A percentile compares a stretch with the other conserved stretches of the same genome.
Evolutionary conservation across 2,888 invertebrate genomes (phyloP).

Genomic region (Chymomyza amoena): DNA sequence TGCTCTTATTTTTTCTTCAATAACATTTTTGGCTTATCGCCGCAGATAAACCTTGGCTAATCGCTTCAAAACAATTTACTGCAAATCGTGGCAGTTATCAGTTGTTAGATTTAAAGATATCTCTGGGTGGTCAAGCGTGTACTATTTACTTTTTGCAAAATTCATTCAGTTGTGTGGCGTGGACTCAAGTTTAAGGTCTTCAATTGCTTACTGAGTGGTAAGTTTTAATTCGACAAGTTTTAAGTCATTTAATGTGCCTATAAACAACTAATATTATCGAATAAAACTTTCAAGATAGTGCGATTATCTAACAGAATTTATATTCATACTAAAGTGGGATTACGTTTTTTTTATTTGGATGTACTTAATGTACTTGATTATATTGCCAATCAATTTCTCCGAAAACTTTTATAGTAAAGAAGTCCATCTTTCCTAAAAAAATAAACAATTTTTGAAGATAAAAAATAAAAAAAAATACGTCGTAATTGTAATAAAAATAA

Average conservation of each 20-base stretch:
- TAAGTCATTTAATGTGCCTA: no score
- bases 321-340: no score
- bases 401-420: no score
- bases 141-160: neutral
- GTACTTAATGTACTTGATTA: no score
- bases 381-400: no score
- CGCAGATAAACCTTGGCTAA: conserved; percentile 44
- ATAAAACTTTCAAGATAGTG: conserved; percentile 2
- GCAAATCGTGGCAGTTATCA: conserved; percentile 44
- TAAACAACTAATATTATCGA: neutral
- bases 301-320: no score
- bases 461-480: no score
- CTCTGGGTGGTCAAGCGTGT: conserved; percentile 31
- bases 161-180: conserved; percentile 38
- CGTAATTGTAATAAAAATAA: no score
- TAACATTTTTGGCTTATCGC: conserved; percentile 51
- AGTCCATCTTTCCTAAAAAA: no score
- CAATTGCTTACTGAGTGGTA: neutral
- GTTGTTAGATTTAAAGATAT: conserved; percentile 48
- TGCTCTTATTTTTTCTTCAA: neutral
- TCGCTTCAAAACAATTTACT: conserved; percentile 40
- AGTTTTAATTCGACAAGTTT: neutral
- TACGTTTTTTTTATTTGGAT: no score
- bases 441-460: no score
- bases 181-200: conserved; percentile 19